Percentiles rank a stretch among this genome's conserved stretches.
These are phyloP conservation scores for Chaenogobius annularis DNA, from an alignment of 2,113 vertebrate species.

Conservation along the genomic window DNA sequence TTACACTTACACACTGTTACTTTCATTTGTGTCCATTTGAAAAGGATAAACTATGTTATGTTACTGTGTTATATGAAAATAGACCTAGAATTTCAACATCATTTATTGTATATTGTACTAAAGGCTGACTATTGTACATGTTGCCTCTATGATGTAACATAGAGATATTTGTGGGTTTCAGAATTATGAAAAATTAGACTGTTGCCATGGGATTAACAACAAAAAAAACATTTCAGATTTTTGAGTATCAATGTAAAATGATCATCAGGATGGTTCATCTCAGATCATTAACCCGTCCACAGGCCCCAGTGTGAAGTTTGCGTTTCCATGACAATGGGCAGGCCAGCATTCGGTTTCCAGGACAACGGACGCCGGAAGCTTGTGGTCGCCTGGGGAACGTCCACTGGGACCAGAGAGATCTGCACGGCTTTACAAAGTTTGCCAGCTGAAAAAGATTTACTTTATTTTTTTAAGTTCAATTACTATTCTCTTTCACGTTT, in stretches of 20 bases:
- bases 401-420: background rate
- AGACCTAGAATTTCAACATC: too few relatives aligned
- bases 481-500: background rate
- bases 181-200: too few relatives aligned
- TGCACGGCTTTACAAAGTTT: conserved; percentile 21
- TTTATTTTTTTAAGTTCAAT: background rate
- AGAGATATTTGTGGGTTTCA: too few relatives aligned
- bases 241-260: background rate
- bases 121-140: too few relatives aligned
- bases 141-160: too few relatives aligned
- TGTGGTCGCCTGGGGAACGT: conserved; percentile 58
- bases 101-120: too few relatives aligned
- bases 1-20: too few relatives aligned
- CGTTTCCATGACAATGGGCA: conserved; percentile 54
- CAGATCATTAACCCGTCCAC: conserved; percentile 54
- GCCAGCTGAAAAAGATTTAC: background rate
- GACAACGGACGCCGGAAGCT: conserved; percentile 54
- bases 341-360: conserved; percentile 61
- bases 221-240: too few relatives aligned
- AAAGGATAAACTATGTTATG: too few relatives aligned
- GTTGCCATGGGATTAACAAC: too few relatives aligned
- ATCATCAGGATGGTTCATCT: background rate
- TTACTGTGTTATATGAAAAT: too few relatives aligned
- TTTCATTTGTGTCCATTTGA: too few relatives aligned
- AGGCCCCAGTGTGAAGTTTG: conserved; percentile 17